Evolutionary conservation across 2,888 invertebrate genomes (phyloP).

Genomic region (Cantharis lateralis): DNA sequence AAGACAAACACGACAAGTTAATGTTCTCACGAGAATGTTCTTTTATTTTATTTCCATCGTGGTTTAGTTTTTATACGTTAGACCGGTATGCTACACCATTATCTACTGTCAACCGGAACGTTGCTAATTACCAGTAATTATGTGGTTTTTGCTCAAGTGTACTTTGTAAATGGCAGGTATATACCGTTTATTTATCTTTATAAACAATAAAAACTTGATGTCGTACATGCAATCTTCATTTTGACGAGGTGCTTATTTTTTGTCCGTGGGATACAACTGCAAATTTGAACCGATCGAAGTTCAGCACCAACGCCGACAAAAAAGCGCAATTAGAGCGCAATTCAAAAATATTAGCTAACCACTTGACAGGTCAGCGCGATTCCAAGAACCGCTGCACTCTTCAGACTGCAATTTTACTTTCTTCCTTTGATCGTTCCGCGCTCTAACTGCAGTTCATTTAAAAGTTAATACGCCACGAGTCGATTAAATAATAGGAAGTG

Average conservation of each 20-base stretch:
- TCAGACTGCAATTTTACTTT: neutral
- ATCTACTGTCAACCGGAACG: slow-evolving; percentile 47
- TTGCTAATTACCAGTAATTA: slow-evolving; percentile 50
- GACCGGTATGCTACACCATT: slow-evolving; percentile 44
- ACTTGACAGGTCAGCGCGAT: neutral
- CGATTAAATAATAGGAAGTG: neutral
- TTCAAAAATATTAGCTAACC: neutral
- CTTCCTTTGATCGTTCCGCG: neutral
- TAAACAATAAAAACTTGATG: neutral
- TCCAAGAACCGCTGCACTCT: neutral
- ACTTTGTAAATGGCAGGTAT: slow-evolving; percentile 19
- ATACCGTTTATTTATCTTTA: neutral
- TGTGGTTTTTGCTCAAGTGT: slow-evolving; percentile 35
- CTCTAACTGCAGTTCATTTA: neutral
- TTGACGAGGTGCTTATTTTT: neutral
- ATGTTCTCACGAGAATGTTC: slow-evolving; percentile 47
- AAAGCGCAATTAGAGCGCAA: neutral
- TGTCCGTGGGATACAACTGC: neutral
- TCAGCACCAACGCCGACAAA: neutral
- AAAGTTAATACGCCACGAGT: neutral
- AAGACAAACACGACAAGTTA: slow-evolving; percentile 27
- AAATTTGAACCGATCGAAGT: neutral
- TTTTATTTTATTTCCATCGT: slow-evolving; percentile 41
- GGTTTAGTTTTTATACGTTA: slow-evolving; percentile 48
- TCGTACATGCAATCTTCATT: neutral